phyloP scores from a whole-genome alignment of 1,140 invertebrate genomes.

The Drosophila jambulina region DNA sequence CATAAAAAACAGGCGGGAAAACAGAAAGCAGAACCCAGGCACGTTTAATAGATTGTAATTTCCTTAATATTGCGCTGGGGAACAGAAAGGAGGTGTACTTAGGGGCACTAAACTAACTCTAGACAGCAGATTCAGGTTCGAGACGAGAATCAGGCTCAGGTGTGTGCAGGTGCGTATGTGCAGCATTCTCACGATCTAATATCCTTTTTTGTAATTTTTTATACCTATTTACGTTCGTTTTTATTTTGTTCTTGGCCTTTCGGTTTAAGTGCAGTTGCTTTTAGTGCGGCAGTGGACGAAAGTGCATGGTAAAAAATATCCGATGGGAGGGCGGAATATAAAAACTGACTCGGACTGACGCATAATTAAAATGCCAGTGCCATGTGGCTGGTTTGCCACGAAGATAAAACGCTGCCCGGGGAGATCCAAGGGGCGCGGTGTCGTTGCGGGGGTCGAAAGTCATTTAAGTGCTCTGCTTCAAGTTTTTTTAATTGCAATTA shows the following conservation, averaged over 20 bases:
- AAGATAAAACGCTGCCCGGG: conserved; percentile 63
- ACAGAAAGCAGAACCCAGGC: conserved; percentile 52
- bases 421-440: conserved; percentile 25
- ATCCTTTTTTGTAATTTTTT: conserved; percentile 12
- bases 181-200: conserved; percentile 20
- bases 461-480: conserved; percentile 70
- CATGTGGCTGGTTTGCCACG: conserved; percentile 72
- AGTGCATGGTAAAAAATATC: conserved; percentile 34
- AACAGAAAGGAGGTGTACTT: conserved; percentile 60
- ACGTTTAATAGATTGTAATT: conserved; percentile 71
- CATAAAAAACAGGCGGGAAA: conserved; percentile 43
- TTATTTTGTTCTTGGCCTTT: conserved; percentile 35
- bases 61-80: conserved; percentile 57
- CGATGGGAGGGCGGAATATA: conserved; percentile 13
- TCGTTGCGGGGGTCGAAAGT: conserved; percentile 53
- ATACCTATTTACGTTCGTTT: conserved; percentile 18
- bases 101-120: conserved; percentile 41
- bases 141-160: conserved; percentile 22
- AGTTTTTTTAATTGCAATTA: conserved; percentile 79
- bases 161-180: conserved; percentile 66
- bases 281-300: conserved; percentile 52
- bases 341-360: conserved; percentile 67
- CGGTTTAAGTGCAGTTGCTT: conserved; percentile 73
- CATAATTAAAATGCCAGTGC: conserved; percentile 81
- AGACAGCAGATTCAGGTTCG: conserved; percentile 35